These are phyloP conservation scores for Papilio dardanus DNA, from an alignment of 1,140 invertebrate genomes.

Conservation along the genomic window DNA sequence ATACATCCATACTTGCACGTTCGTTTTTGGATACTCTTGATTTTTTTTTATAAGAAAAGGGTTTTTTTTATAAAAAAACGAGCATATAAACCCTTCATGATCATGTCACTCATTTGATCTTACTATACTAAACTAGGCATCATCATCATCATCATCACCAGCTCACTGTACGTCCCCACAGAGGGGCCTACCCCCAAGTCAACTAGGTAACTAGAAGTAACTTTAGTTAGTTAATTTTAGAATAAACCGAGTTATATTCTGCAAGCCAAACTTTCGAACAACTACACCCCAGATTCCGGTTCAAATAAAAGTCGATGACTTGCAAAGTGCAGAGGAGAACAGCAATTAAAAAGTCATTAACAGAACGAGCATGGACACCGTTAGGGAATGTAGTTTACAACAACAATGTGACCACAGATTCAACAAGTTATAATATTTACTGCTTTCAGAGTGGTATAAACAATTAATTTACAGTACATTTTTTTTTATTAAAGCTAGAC, in stretches of 20 bases:
- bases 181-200: too few species aligned
- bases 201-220: not conserved
- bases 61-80: too few species aligned
- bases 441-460: not conserved
- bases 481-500: too few species aligned
- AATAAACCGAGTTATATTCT: not conserved
- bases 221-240: not conserved
- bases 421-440: constrained; percentile 31
- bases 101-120: too few species aligned
- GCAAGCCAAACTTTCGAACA: constrained; percentile 9
- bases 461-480: too few species aligned
- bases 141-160: too few species aligned
- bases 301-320: constrained; percentile 45
- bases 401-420: constrained; percentile 23
- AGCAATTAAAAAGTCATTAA: constrained; percentile 76
- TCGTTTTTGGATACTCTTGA: too few species aligned
- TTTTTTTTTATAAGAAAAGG: too few species aligned
- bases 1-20: too few species aligned
- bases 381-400: constrained; percentile 38
- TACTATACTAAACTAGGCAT: too few species aligned
- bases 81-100: too few species aligned
- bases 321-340: constrained; percentile 61
- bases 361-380: constrained; percentile 56
- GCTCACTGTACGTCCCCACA: too few species aligned
- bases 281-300: constrained; percentile 23